Percentiles rank a stretch among this genome's conserved stretches.
phyloP scores from a whole-genome alignment of 2,113 vertebrate species.

The Dinomys branickii region DNA sequence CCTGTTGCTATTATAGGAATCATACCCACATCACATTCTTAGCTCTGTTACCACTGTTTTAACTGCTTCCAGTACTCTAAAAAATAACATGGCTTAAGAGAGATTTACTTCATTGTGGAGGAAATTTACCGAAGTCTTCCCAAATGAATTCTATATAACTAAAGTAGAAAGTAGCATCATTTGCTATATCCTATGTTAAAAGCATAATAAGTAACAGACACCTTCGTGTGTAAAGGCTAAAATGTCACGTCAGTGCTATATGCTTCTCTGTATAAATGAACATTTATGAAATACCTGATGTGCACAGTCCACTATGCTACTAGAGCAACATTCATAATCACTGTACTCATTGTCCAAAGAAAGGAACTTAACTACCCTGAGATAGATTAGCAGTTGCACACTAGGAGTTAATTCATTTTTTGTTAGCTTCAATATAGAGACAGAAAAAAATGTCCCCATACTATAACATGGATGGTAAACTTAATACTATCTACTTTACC shows the following conservation, averaged over 20 bases:
- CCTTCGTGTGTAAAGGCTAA: not conserved
- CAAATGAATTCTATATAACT: not conserved
- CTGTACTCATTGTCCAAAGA: not conserved
- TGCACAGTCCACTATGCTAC: not conserved
- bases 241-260: not conserved
- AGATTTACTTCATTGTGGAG: not conserved
- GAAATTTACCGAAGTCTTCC: slow-evolving; percentile 9
- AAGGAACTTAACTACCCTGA: slow-evolving; percentile 13
- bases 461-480: not conserved
- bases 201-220: not conserved
- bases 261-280: not conserved
- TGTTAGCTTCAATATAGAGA: slow-evolving; percentile 14
- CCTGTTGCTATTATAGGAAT: not conserved
- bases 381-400: not conserved
- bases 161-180: not conserved
- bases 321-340: not conserved
- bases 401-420: slow-evolving; percentile 40
- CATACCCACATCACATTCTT: not conserved
- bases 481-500: not conserved
- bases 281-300: not conserved
- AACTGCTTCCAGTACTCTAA: not conserved
- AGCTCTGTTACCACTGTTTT: not conserved
- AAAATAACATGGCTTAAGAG: slow-evolving; percentile 21
- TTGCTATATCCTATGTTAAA: slow-evolving; percentile 7
- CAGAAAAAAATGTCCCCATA: not conserved